phyloP scores from a whole-genome alignment of 30 jellyfish, hydroid and myxozoan genomes.

The Aurelia sp. region DNA sequence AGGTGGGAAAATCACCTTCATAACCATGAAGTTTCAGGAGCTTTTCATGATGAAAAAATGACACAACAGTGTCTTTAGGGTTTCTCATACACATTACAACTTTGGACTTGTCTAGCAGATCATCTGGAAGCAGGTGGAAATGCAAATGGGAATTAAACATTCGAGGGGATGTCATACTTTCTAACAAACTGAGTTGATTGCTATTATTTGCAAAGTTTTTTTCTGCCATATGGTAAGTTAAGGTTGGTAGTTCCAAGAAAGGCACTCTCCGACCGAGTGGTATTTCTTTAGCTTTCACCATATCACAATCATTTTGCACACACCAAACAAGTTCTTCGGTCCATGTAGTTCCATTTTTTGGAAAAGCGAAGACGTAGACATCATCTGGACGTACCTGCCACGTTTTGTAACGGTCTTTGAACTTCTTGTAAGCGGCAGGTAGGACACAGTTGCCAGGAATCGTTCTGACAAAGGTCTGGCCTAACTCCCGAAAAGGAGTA shows the following conservation, averaged over 20 bases:
- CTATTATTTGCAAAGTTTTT: not conserved
- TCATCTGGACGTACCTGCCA: conserved; percentile 35
- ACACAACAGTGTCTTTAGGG: conserved; percentile 56
- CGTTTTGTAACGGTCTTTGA: not conserved
- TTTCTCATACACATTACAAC: conserved; percentile 50
- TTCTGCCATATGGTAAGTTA: not conserved
- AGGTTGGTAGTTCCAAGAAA: not conserved
- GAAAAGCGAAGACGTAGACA: conserved; percentile 21
- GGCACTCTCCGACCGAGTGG: not conserved
- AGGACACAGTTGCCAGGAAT: conserved; percentile 18
- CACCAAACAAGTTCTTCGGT: conserved; percentile 12
- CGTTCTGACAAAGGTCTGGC: conserved; percentile 1
- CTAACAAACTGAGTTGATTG: not conserved
- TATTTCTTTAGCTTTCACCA: not conserved
- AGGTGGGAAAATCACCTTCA: conserved; percentile 16
- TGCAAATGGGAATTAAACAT: conserved; percentile 33
- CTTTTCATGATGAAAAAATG: conserved; percentile 42
- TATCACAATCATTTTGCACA: not conserved
- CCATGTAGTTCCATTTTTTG: conserved; percentile 50
- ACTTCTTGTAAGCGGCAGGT: conserved; percentile 22
- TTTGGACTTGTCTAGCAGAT: conserved; percentile 31
- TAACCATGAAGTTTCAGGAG: conserved; percentile 4
- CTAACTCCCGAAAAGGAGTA: no score
- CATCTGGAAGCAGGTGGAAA: conserved; percentile 35
- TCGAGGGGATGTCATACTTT: conserved; percentile 33